Base-by-base conservation (phyloP, 2,888 invertebrate species). In the Lasioglossum malachurum region DNA sequence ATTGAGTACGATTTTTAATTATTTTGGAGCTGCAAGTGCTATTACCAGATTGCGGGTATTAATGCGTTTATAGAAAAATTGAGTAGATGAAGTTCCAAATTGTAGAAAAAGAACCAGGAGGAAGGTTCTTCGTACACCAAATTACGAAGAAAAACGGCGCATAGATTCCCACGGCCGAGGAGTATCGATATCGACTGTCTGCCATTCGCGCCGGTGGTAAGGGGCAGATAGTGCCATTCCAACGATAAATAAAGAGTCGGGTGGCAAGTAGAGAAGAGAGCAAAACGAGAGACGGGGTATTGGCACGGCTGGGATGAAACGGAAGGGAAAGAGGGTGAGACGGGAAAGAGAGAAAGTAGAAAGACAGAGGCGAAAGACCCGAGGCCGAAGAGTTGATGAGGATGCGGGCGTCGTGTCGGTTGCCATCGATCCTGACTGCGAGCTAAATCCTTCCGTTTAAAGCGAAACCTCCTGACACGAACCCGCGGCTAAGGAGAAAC, bases 301-400 rank as follows among this genome's bases (percentile, higher is more conserved):
- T 76, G 71, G 46, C 71, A 49, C 75, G 69, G 71, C 46, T n/a
- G 4, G 31, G 31, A 46, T 14, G 46, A 38, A 60, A 38, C 35
- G 60, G 12, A 27, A 76, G 46, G 60, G 64, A 44, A 44, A 23
- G 46, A n/a, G 44, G 14, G 72, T n/a, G 46, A 35, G 2, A 67
- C 60, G 27, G 4, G 60, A 76, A 46, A 76, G 64, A 75, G 81
- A 16, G 31, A 31, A 35, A 35, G 27, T 16, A 35, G 16, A 67
- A 16, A 67, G 64, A 81, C 23, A 74, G 78, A 74, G 14, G 60
- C 27, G 60, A 27, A 27, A 60, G 60, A 27, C 12, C n/a, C 27
- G 60, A 60, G 60, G 60, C 60, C 60, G 60, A 88, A 89, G 92
- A 93, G 93, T 93, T 91, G 91, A 92, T 88, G 92, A 92, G 88